Evolutionary conservation across 2,797 vertebrate species (phyloP).

Genomic region (Paedocypris micromegethes): DNA sequence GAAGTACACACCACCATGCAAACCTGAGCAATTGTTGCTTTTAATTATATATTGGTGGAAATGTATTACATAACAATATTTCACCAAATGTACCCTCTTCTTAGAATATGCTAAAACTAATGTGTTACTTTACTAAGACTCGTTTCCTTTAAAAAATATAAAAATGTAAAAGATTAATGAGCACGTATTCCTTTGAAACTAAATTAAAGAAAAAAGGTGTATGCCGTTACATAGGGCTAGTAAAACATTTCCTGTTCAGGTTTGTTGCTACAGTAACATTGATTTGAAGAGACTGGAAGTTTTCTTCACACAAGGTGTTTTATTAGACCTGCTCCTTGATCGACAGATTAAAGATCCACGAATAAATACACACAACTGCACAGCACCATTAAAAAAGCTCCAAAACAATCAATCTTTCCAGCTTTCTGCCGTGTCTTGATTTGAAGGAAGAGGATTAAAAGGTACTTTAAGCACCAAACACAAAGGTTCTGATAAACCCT

Average conservation of each 20-base stretch:
- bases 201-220: too few species aligned
- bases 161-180: too few species aligned
- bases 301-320: conserved; percentile 41
- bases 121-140: too few species aligned
- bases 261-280: too few species aligned
- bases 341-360: conserved; percentile 48
- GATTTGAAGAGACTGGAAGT: too few species aligned
- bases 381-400: conserved; percentile 38
- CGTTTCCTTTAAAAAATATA: too few species aligned
- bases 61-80: too few species aligned
- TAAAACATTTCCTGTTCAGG: too few species aligned
- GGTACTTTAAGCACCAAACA: conserved; percentile 29
- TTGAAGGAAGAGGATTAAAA: conserved; percentile 46
- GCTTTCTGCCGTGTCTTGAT: conserved; percentile 47
- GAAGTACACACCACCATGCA: conserved; percentile 51
- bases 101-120: too few species aligned
- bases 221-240: too few species aligned
- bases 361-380: conserved; percentile 51
- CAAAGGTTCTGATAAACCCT: conserved; percentile 24
- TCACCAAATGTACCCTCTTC: too few species aligned
- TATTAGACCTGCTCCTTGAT: conserved; percentile 42
- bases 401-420: conserved; percentile 48
- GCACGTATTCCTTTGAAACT: too few species aligned
- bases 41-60: background rate
- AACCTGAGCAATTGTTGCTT: conserved; percentile 31